phyloP scores from a whole-genome alignment of 2,113 vertebrate genomes.

The Dendropsophus ebraccatus region DNA sequence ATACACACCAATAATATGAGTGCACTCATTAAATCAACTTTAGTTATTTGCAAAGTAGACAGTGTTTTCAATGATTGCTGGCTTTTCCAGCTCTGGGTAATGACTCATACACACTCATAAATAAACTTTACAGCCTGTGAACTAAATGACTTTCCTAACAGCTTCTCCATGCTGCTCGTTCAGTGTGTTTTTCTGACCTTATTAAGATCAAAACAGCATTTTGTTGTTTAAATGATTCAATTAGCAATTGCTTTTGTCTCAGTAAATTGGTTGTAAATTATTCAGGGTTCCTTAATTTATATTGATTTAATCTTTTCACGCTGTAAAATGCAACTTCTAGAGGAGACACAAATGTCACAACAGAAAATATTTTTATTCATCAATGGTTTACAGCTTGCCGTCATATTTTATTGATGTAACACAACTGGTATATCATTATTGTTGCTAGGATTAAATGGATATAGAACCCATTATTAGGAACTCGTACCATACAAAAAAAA shows the following conservation, averaged over 20 bases:
- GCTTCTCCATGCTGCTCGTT: constrained; percentile 38
- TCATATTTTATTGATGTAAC: neutral
- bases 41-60: constrained; percentile 24
- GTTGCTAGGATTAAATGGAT: neutral
- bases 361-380: constrained; percentile 2
- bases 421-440: neutral
- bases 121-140: constrained; percentile 51
- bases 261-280: constrained; percentile 51
- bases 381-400: neutral
- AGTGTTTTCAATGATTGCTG: constrained; percentile 14
- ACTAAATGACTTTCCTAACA: constrained; percentile 49
- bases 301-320: constrained; percentile 41
- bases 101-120: constrained; percentile 54
- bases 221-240: constrained; percentile 54
- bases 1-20: constrained; percentile 21
- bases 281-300: constrained; percentile 41
- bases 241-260: constrained; percentile 54
- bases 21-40: constrained; percentile 30
- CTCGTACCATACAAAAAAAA: too few relatives aligned
- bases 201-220: constrained; percentile 50
- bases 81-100: constrained; percentile 43
- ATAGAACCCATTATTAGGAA: neutral
- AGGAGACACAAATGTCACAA: constrained; percentile 28
- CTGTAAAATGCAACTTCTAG: constrained; percentile 34
- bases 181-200: constrained; percentile 53